A percentile compares a stretch with the other conserved stretches of the same genome.
Evolutionary conservation across 2,888 invertebrate species (phyloP).

Genomic region (Apamea epomidion): DNA sequence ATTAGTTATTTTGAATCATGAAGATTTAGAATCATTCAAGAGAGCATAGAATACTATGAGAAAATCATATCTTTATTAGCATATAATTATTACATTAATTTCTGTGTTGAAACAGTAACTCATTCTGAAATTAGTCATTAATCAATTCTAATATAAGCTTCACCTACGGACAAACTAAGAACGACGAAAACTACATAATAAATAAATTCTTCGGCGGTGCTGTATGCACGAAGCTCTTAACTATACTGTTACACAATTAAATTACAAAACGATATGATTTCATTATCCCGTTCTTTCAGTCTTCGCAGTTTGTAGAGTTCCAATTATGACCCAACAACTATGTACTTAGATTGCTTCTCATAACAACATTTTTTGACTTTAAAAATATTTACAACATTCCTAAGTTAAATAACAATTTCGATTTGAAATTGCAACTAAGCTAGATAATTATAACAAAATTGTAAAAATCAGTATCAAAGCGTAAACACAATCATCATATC

Average conservation of each 20-base stretch:
- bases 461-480: constrained; percentile 80
- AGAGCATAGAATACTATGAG: constrained; percentile 28
- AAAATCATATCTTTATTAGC: constrained; percentile 46
- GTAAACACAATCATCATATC: constrained; percentile 71
- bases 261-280: constrained; percentile 90
- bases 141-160: constrained; percentile 71
- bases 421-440: constrained; percentile 79
- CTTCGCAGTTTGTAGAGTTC: constrained; percentile 89
- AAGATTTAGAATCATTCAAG: constrained; percentile 47
- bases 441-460: constrained; percentile 74
- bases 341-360: constrained; percentile 84
- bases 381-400: constrained; percentile 83
- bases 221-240: constrained; percentile 84
- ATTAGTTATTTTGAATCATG: constrained; percentile 44
- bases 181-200: constrained; percentile 71
- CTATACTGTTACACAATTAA: constrained; percentile 85
- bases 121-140: constrained; percentile 57
- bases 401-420: constrained; percentile 80
- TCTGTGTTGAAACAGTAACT: constrained; percentile 33
- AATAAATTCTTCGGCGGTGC: constrained; percentile 78
- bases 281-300: constrained; percentile 89
- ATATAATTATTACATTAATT: constrained; percentile 38
- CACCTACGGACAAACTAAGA: constrained; percentile 72
- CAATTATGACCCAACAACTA: constrained; percentile 87
- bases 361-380: constrained; percentile 78